phyloP scores from a whole-genome alignment of 2,797 vertebrate species.

The Oophaga sylvatica region DNA sequence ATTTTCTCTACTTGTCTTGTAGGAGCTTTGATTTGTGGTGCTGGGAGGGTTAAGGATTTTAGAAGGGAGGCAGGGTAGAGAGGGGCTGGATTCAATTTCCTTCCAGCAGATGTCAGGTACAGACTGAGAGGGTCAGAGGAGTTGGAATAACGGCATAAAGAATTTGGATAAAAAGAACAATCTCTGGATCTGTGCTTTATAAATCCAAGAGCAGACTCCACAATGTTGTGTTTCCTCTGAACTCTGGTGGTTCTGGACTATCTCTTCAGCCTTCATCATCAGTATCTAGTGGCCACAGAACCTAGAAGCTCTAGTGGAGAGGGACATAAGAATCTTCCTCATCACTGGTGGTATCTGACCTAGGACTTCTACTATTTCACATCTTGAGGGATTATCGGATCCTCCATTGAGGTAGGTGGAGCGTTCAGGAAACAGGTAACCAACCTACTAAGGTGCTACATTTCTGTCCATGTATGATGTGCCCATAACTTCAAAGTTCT shows the following conservation, averaged over 20 bases:
- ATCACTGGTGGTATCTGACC: background rate
- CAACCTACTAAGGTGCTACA: background rate
- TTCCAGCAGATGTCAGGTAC: slow-evolving; percentile 60
- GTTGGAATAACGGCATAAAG: slow-evolving; percentile 25
- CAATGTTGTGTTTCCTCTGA: background rate
- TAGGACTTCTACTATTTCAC: background rate
- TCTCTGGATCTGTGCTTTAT: background rate
- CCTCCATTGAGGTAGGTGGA: slow-evolving; percentile 25
- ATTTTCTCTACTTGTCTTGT: slow-evolving; percentile 6
- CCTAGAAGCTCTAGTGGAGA: background rate
- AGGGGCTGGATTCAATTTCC: slow-evolving; percentile 57
- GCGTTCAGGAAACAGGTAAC: background rate
- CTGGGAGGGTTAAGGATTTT: slow-evolving; percentile 53
- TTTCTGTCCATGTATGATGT: background rate
- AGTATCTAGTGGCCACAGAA: background rate
- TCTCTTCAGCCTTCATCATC: background rate
- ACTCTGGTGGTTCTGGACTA: background rate
- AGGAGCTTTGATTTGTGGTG: slow-evolving; percentile 34
- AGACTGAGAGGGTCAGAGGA: slow-evolving; percentile 54
- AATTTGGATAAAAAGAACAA: slow-evolving; percentile 33
- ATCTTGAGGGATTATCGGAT: slow-evolving; percentile 4
- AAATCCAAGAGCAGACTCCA: background rate
- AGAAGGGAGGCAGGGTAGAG: slow-evolving; percentile 24
- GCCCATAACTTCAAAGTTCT: background rate
- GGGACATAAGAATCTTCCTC: background rate